These are phyloP conservation scores for Macroteleia sp. DNA, from an alignment of 2,888 invertebrate genomes.

Conservation along the genomic window DNA sequence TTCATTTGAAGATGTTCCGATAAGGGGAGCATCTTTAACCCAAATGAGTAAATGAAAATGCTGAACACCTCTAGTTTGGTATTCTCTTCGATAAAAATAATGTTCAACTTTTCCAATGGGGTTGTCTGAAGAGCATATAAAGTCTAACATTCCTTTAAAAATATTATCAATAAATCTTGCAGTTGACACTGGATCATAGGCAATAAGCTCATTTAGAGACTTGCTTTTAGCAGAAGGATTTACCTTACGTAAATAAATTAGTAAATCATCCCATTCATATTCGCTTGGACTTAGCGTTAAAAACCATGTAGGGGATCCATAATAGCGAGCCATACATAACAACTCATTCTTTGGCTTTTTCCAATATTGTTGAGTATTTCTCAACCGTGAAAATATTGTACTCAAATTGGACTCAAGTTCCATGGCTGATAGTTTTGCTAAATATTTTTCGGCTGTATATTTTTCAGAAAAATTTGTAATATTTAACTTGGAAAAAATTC, in stretches of 20 bases:
- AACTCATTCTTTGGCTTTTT: too few species aligned
- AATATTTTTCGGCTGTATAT: too few species aligned
- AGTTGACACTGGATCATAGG: conserved; percentile 72
- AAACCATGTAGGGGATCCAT: conserved; percentile 68
- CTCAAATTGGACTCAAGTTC: too few species aligned
- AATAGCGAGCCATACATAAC: too few species aligned
- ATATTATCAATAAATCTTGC: conserved; percentile 69
- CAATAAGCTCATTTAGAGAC: background rate
- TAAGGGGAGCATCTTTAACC: conserved; percentile 72
- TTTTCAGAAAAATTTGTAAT: too few species aligned
- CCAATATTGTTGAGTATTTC: too few species aligned
- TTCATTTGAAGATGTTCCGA: too few species aligned
- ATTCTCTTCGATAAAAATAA: background rate
- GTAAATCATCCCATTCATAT: conserved; percentile 19
- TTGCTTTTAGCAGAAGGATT: conserved; percentile 50
- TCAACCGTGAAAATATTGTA: too few species aligned
- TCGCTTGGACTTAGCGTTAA: conserved; percentile 68
- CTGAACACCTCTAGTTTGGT: conserved; percentile 12
- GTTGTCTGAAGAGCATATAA: conserved; percentile 6
- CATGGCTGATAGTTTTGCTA: too few species aligned
- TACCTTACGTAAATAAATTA: conserved; percentile 60
- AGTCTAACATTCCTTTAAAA: conserved; percentile 5
- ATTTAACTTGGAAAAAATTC: too few species aligned
- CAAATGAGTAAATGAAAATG: conserved; percentile 70
- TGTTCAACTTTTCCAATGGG: conserved; percentile 14